Conservation (phyloP, 2,797 vertebrate genomes). For the Poecilia wingei region DNA sequence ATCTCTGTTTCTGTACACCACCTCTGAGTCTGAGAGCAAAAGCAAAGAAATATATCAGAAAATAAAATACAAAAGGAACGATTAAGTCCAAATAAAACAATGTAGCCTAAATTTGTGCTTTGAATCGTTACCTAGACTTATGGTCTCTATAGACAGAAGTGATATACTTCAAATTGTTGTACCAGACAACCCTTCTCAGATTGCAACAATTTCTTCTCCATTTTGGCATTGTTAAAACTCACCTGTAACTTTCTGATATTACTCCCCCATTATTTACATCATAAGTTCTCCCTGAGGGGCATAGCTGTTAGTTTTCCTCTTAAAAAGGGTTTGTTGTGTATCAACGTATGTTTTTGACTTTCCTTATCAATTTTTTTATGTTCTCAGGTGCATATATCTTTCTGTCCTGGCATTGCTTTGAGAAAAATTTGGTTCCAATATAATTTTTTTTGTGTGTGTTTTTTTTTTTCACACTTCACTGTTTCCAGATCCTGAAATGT, state of each 20-base stretch:
- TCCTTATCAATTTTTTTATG: background rate
- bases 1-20: slow-evolving; percentile 90
- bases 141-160: background rate
- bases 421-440: background rate
- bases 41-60: background rate
- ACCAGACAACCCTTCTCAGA: background rate
- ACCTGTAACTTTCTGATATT: background rate
- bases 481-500: no score
- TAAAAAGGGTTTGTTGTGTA: background rate
- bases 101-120: background rate
- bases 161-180: background rate
- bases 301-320: background rate
- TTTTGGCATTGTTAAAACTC: background rate
- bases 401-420: background rate
- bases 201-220: background rate
- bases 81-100: background rate
- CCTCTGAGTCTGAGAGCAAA: slow-evolving; percentile 84
- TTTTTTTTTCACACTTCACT: background rate
- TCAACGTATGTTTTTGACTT: background rate
- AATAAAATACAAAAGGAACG: background rate
- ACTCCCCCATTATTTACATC: background rate
- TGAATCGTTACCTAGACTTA: background rate
- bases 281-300: background rate
- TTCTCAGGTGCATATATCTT: background rate
- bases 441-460: background rate